Base-by-base conservation (phyloP, 2,797 vertebrate genomes). In the Sebastes itinus region DNA sequence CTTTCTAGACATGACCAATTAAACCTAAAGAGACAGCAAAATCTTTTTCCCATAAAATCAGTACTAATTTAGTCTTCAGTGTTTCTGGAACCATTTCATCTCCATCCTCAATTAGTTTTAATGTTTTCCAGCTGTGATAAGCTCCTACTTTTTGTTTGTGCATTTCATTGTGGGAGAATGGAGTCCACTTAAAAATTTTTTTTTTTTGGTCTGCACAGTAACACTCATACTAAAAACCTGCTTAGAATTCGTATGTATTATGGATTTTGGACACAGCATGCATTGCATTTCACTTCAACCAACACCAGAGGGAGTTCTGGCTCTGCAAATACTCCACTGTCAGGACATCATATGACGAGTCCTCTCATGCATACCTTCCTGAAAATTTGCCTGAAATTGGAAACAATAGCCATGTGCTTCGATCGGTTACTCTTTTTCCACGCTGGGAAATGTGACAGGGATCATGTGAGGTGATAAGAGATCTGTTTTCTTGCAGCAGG, bases 221-320 rank as follows among this genome's bases (percentile, higher is more conserved):
- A 63, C 32, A 33, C 60, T 42, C 30, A 33, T 13, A 49, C 1
- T 20, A 16, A 52, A 59, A 54, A 42, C 35, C 68, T 54, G 64
- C 22, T 35, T 6, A 27, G 18, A 42, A 16, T 16, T 3, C 4
- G 1, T 2, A 3, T 13, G 11, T 2, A n/a, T 13, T 7, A 2
- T 35, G n/a, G 33, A 28, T 61, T 13, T 70, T 4, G 3, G 6
- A 32, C 4, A 1, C 32, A n/a, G n/a, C 3, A 8, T 35, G n/a
- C 27, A 28, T 52, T 56, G 55, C 7, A 3, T 62, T 27, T 77
- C 14, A 25, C 18, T 35, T 2, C 32, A 77, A 73, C 28, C 13
- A 52, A 52, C 93, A 92, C 92, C 75, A 94, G 93, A 92, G 91
- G 92, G 90, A 16, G 83, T 6, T 61, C 64, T 82, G 33, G 16